phyloP scores from a whole-genome alignment of 2,888 invertebrate species.

The Pammene fasciana region DNA sequence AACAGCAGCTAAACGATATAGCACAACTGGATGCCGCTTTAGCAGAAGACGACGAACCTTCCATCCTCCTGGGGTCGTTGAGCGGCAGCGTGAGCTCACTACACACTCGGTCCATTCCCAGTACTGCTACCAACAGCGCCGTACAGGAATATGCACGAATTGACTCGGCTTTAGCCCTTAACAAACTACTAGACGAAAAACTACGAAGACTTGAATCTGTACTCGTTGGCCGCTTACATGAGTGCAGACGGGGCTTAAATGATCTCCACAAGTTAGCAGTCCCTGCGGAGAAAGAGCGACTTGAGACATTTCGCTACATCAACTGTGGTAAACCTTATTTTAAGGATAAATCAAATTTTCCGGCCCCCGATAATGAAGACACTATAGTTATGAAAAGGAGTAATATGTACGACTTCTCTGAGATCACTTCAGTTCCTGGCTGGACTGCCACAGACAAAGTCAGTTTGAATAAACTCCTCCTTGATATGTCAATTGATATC shows the following conservation, averaged over 20 bases:
- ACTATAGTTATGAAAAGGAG: conserved; percentile 67
- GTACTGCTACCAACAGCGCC: conserved; percentile 34
- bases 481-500: conserved; percentile 61
- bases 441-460: conserved; percentile 85
- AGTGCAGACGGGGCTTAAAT: conserved; percentile 63
- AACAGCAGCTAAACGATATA: conserved; percentile 54
- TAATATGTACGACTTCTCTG: conserved; percentile 75
- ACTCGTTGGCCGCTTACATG: conserved; percentile 57
- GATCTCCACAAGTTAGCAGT: conserved; percentile 47
- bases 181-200: conserved; percentile 67
- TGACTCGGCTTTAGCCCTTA: conserved; percentile 62
- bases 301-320: conserved; percentile 57
- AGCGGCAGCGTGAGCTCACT: conserved; percentile 43
- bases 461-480: conserved; percentile 76
- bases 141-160: conserved; percentile 52
- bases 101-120: conserved; percentile 40
- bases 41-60: conserved; percentile 48
- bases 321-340: conserved; percentile 86
- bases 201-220: conserved; percentile 61
- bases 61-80: conserved; percentile 24
- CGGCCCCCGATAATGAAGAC: conserved; percentile 85
- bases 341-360: conserved; percentile 82
- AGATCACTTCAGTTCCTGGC: conserved; percentile 68
- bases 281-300: conserved; percentile 46
- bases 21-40: conserved; percentile 52